Base-by-base conservation (phyloP, 2,113 vertebrate species). In the Manacus vitellinus region DNA sequence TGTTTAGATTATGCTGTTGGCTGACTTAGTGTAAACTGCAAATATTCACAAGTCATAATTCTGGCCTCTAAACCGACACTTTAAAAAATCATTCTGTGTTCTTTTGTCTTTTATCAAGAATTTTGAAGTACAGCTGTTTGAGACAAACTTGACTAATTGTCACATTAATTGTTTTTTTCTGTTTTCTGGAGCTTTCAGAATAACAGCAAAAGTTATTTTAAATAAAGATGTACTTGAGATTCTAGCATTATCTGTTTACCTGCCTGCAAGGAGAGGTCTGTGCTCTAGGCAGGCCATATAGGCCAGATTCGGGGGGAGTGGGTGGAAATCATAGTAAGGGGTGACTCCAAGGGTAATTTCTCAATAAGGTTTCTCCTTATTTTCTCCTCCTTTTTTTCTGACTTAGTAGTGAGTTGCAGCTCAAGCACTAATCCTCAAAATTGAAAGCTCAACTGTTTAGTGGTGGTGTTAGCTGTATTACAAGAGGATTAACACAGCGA, bases 361-460 rank as follows among this genome's bases (percentile, higher is more conserved):
- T 66, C 47, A 67, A 10, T 23, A 43, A 54, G 16, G 4, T 47
- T 72, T 70, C 47, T 76, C 14, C 31, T 47, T 70, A 49, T 63
- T 84, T 83, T 84, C 39, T 63, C 37, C 7, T 77, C 10, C 59
- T 66, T 78, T 94, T 66, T 31, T 87, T 82, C 52, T 71, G 44
- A 83, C 30, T 63, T 44, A 35, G 19, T 43, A 91, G 52, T 65
- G 74, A 73, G 43, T 65, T 89, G 55, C 63, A 87, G 65, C 63
- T 91, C 67, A 59, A 85, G 47, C 55, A 78, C 27, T 91, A 85
- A 87, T 82, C 90, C 81, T 85, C 87, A 47, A 71, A 85, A 89
- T 37, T 55, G 70, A 89, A 82, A 85, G 66, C 66, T 75, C 25
- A 37, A 39, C 52, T 85, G 39, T 85, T 96, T 55, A 59, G 61